Base-by-base conservation (phyloP, 2,113 vertebrate genomes). In the Trematocara zebra region DNA sequence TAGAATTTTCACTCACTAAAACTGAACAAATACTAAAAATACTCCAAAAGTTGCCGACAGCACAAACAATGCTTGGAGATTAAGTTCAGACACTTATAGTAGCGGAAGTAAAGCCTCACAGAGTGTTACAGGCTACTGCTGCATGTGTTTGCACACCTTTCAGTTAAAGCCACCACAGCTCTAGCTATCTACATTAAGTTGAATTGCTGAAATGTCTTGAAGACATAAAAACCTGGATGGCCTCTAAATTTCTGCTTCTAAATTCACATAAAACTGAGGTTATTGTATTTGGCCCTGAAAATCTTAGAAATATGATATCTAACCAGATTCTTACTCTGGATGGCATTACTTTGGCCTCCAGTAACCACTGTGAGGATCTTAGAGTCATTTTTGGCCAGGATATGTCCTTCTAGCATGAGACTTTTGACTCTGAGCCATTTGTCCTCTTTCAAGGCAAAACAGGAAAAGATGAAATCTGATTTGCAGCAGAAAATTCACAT, bases 401-500 rank as follows among this genome's bases (percentile, higher is more conserved):
- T 35, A 0, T 61, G 31, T 61, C 31, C 57, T 61, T 35, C 57
- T 0, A 20, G 2, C 28, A 61, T 61, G 0, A 61, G 28, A 33
- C 37, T 10, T 72, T 44, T 44, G 0, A 44, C 14, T 1, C 5
- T 61, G 31, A 15, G 0, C 7, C 12, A 37, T 8, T 14, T 81
- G 0, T 80, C 1, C 20, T 28, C 3, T 31, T 59, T 81, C n/a
- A 69, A 94, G 91, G 31, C 4, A 28, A 72, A 2, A 53, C 78
- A 87, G 8, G 80, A 80, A 31, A 53, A 7, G 11, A 74, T 35
- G 4, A 89, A 40, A 37, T 85, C 81, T 2, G 74, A 88, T 9
- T 56, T 92, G 18, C 44, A 84, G 78, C 31, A 82, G 17, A 85
- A 76, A 61, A 91, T 94, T 64, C 47, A 87, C 3, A 69, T 18